A percentile compares a stretch with the other conserved stretches of the same genome.
phyloP scores from a whole-genome alignment of 2,797 vertebrate genomes.

The Syndactyla subalaris region DNA sequence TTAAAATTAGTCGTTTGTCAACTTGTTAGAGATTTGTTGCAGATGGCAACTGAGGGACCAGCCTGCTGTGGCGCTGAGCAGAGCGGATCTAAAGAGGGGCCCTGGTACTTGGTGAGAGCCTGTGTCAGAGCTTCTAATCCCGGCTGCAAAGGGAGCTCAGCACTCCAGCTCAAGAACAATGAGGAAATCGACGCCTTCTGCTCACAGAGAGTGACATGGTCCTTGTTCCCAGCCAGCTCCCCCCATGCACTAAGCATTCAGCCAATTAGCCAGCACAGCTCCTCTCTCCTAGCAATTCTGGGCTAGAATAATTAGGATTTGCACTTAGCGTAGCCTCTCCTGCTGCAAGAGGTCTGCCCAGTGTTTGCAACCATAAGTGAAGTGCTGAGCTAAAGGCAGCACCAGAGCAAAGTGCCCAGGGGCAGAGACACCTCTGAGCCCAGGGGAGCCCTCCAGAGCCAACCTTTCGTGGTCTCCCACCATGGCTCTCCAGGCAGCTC shows the following conservation, averaged over 20 bases:
- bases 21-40: constrained; percentile 76
- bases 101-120: background rate
- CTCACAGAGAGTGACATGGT: background rate
- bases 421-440: background rate
- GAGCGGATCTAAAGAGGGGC: constrained; percentile 5
- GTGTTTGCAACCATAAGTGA: rapidly evolving
- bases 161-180: background rate
- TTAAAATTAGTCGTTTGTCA: constrained; percentile 81
- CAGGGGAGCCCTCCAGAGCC: background rate
- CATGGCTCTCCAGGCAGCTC: background rate
- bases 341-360: background rate
- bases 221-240: background rate
- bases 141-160: constrained; percentile 13
- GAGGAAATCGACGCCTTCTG: background rate
- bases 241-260: background rate
- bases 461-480: too few species aligned
- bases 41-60: constrained; percentile 72
- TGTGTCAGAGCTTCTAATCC: background rate
- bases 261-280: constrained; percentile 33
- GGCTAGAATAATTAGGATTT: background rate
- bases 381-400: background rate
- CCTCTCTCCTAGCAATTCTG: background rate
- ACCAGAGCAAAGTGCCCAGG: background rate
- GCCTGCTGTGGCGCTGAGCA: constrained; percentile 62
- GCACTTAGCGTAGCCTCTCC: background rate